These are phyloP conservation scores for Coturnix japonica DNA, from an alignment of 2,113 vertebrate genomes.

Conservation along the genomic window DNA sequence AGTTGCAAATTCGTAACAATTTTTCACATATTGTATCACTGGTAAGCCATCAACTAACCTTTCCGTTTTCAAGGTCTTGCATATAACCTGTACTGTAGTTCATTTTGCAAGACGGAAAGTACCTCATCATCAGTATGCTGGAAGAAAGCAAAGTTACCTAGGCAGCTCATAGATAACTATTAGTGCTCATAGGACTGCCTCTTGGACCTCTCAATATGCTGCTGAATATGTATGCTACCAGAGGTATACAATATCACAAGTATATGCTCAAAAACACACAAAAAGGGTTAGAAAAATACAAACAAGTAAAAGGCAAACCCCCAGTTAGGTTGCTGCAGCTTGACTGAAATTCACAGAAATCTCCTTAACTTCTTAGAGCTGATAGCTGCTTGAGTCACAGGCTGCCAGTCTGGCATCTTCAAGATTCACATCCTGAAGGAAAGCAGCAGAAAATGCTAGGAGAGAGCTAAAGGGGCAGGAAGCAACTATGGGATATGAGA, in stretches of 20 bases:
- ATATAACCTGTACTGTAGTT: background rate
- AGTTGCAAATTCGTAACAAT: background rate
- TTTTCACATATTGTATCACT: background rate
- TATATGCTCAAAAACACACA: background rate
- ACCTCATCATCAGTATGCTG: background rate
- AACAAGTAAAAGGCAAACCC: background rate
- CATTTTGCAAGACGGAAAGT: background rate
- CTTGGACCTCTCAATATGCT: background rate
- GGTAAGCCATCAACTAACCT: background rate
- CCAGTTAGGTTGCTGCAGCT: background rate
- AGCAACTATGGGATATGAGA: background rate
- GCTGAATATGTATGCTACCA: background rate
- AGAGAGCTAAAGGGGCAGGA: background rate
- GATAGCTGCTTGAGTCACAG: background rate
- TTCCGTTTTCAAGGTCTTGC: background rate
- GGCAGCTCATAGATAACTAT: background rate
- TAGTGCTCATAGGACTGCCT: background rate
- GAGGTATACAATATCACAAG: background rate
- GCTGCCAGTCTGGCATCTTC: background rate
- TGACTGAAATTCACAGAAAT: background rate
- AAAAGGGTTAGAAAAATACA: background rate
- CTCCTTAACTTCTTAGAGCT: background rate
- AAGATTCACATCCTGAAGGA: background rate
- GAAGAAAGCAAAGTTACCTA: background rate
- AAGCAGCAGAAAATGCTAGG: rapidly evolving